Conservation (phyloP, 37 sponge, comb jelly and placozoan species). For the Chondrilla cf. caribensis region DNA sequence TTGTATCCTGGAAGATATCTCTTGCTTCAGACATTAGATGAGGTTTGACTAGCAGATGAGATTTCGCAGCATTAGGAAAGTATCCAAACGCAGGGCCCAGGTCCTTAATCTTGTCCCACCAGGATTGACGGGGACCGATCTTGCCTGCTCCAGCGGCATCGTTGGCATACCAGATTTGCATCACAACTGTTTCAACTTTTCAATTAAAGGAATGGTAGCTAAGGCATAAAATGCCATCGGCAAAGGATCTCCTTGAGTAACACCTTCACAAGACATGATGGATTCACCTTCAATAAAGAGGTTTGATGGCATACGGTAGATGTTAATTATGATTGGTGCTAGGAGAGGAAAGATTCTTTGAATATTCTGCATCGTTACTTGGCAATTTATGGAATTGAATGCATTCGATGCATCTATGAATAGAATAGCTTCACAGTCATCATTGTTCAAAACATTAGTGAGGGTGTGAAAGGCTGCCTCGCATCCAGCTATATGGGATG, state of each 20-base stretch:
- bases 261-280: constrained; percentile 7
- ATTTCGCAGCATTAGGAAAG: constrained; percentile 21
- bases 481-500: constrained; percentile 17
- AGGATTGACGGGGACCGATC: too few species aligned
- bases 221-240: constrained; percentile 24
- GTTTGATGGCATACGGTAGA: neutral
- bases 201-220: constrained; percentile 13
- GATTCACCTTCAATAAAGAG: constrained; percentile 15
- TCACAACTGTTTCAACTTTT: neutral
- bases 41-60: constrained; percentile 7
- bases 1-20: neutral
- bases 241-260: constrained; percentile 15
- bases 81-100: constrained; percentile 20
- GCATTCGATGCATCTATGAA: constrained; percentile 25
- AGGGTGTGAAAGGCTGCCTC: constrained; percentile 28
- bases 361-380: constrained; percentile 11
- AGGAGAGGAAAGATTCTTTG: constrained; percentile 14
- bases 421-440: constrained; percentile 16
- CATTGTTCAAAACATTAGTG: neutral
- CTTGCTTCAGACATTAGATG: neutral
- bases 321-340: constrained; percentile 13
- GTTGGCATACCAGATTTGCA: constrained; percentile 26
- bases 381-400: constrained; percentile 20
- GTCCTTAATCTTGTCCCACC: constrained; percentile 15
- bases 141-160: constrained; percentile 21